phyloP scores from a whole-genome alignment of 1,140 invertebrate species.

The Megalonaias nervosa region DNA sequence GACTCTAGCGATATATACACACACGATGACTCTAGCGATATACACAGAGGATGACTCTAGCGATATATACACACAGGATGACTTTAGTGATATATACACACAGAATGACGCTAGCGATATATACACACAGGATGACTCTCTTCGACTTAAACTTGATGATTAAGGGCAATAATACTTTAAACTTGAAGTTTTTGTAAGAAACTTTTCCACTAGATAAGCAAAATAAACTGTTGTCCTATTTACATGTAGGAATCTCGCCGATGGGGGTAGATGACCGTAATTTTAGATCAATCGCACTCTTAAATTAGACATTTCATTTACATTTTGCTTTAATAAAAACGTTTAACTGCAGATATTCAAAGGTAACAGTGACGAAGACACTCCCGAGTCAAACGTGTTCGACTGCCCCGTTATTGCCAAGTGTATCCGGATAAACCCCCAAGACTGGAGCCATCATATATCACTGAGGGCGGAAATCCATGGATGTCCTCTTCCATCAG shows the following conservation, averaged over 20 bases:
- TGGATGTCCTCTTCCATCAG: slow-evolving; percentile 44
- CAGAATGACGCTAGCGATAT: not conserved
- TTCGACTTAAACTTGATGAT: too few species aligned
- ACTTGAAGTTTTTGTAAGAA: slow-evolving; percentile 1
- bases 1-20: not conserved
- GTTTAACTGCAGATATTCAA: slow-evolving; percentile 41
- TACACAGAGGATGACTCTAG: not conserved
- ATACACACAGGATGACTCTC: not conserved
- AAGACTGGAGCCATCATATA: slow-evolving; percentile 44
- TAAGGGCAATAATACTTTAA: not conserved
- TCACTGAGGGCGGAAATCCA: slow-evolving; percentile 45
- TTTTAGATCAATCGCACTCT: not conserved
- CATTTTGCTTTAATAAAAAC: slow-evolving; percentile 1
- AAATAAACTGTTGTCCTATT: not conserved
- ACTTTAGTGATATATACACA: not conserved
- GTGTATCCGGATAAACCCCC: slow-evolving; percentile 46
- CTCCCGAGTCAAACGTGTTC: slow-evolving; percentile 39
- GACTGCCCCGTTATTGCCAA: slow-evolving; percentile 48
- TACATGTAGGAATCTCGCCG: not conserved
- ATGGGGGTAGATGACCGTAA: not conserved
- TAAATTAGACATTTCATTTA: too few species aligned
- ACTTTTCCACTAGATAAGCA: not conserved
- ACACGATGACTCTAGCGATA: not conserved
- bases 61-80: not conserved
- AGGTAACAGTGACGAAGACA: slow-evolving; percentile 48